Percentiles rank a stretch among this genome's conserved stretches.
These are phyloP conservation scores for Oasisia sp. DNA, from an alignment of 2,888 invertebrate genomes.

Conservation along the genomic window DNA sequence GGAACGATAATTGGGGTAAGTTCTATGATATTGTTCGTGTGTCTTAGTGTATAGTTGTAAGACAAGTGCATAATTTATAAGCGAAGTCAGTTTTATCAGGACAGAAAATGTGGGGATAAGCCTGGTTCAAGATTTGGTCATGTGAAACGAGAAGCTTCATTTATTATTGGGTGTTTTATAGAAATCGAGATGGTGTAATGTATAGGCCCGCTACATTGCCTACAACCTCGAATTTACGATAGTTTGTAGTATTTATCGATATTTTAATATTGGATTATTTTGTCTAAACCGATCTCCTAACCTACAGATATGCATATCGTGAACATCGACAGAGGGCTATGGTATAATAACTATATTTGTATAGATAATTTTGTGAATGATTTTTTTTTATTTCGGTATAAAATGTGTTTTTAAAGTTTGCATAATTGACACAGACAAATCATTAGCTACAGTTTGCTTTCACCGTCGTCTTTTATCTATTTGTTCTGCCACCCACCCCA, in stretches of 20 bases:
- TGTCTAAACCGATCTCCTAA: too few species aligned
- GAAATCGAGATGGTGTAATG: not conserved
- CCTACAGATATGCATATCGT: too few species aligned
- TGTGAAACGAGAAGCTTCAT: not conserved
- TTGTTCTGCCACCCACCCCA: not conserved
- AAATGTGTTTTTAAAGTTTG: not conserved
- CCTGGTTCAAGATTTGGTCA: too few species aligned
- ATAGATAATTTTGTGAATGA: too few species aligned
- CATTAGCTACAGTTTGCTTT: not conserved
- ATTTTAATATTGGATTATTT: too few species aligned
- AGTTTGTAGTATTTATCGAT: not conserved
- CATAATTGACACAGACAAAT: not conserved
- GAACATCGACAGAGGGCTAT: too few species aligned
- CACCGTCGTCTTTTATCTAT: not conserved
- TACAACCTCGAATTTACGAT: not conserved
- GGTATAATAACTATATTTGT: too few species aligned
- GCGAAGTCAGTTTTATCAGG: not conserved
- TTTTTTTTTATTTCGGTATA: too few species aligned
- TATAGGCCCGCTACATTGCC: not conserved
- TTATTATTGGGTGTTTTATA: not conserved
- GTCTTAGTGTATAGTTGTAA: not conserved
- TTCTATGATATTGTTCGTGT: not conserved
- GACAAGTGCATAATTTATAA: not conserved
- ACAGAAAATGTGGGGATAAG: not conserved
- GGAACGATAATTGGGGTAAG: constrained; percentile 12